Percentiles rank a stretch among this genome's conserved stretches.
Conservation (phyloP, 2,797 vertebrate species). For the Leuciscus waleckii region DNA sequence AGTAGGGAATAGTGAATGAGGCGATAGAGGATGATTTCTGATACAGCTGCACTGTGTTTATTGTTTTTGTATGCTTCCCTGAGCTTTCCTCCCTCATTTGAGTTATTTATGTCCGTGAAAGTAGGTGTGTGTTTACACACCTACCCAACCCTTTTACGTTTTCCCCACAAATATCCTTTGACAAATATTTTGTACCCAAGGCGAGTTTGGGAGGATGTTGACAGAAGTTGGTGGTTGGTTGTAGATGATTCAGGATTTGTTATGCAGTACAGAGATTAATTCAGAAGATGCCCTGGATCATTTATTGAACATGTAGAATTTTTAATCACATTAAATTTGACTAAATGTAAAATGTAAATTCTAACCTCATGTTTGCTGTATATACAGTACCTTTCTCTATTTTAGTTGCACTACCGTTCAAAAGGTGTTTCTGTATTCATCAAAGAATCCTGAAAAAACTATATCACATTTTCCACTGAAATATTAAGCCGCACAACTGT, state of each 20-base stretch:
- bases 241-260: slow-evolving; percentile 16
- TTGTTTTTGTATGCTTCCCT: neutral
- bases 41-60: neutral
- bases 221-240: slow-evolving; percentile 24
- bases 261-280: neutral
- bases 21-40: neutral
- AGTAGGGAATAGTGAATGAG: neutral
- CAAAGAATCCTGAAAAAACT: neutral
- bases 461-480: neutral
- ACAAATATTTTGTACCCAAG: slow-evolving; percentile 27
- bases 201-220: slow-evolving; percentile 26
- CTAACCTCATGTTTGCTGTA: neutral
- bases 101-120: slow-evolving; percentile 4
- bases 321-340: neutral
- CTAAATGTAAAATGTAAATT: too few relatives aligned
- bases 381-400: neutral
- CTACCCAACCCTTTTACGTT: neutral
- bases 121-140: slow-evolving; percentile 17
- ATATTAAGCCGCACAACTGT: neutral
- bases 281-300: neutral
- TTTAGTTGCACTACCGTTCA: neutral
- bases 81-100: neutral
- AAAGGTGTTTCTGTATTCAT: neutral
- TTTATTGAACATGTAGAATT: neutral
- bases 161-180: slow-evolving; percentile 31